Evolutionary conservation across 2,888 invertebrate species (phyloP), one percentile per base, ranked within the genome.

Genomic region (Euphydryas editha): DNA sequence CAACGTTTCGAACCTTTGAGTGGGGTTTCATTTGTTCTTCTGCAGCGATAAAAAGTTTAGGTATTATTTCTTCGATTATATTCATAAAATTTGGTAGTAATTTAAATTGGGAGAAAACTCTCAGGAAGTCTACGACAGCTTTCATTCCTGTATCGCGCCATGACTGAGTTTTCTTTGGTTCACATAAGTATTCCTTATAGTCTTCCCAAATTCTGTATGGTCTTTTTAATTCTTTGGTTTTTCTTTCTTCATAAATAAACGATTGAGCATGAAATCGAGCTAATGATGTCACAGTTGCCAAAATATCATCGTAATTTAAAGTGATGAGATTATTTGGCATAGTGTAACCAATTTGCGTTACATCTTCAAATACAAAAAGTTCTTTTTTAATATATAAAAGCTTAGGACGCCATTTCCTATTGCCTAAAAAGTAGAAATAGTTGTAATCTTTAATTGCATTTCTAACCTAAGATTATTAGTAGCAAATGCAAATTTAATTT

Each of bases 241-340:
- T 91, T 54, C 60, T 85, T 72, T 88, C 85, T 77, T 94, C 94
- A 67, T 83, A 90, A 62, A 93, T 88, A 18, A 86, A 83, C 0
- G 92, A 86, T 39, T 93, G 85, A 1, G 93, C 89, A 74, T 94
- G 94, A 74, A 94, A 93, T 70, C 76, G 83, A 0, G 93, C 94
- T 59, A 94, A 67, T 0, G 90, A 80, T 73, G 83, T 79, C 6
- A 94, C 76, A 21, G 87, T 85, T 7, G 87, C 83, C 72, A 81
- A 83, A 15, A 93, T 78, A 73, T 93, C 88, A 2, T 88, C 80
- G 17, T 87, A 76, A 57, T 82, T 79, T 69, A 94, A 81, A 2
- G 78, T 78, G 1, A 76, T 64, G 15, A 75, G 76, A 59, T 83
- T 76, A 61, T 77, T 59, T 15, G 86, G 83, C 86, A 90, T 89